These are phyloP conservation scores for Sorex maritimensis DNA, from an alignment of 2,797 vertebrate genomes.

Conservation along the genomic window DNA sequence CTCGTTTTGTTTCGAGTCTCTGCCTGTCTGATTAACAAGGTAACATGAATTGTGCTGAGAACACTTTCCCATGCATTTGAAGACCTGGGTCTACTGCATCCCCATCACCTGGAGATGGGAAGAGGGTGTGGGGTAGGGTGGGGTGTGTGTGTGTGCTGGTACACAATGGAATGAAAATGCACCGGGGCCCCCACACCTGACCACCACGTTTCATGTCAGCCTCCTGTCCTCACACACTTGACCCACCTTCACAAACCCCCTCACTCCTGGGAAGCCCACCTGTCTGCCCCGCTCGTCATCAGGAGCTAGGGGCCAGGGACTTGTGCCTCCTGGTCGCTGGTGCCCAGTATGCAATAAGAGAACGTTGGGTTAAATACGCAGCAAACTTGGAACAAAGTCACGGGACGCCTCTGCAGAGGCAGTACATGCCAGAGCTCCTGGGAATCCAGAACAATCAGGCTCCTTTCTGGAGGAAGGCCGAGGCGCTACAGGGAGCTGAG, in stretches of 20 bases:
- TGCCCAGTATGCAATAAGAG: not conserved
- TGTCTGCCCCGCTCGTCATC: not conserved
- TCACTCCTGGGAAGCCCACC: not conserved
- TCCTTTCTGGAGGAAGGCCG: not conserved
- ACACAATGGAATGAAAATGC: not conserved
- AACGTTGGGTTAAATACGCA: not conserved
- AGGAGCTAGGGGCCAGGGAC: not conserved
- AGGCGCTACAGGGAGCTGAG: not conserved
- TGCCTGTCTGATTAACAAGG: not conserved
- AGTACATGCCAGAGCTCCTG: not conserved
- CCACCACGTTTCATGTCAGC: not conserved
- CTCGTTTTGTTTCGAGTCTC: not conserved
- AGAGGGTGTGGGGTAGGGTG: not conserved
- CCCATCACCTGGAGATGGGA: not conserved
- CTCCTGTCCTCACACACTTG: not conserved
- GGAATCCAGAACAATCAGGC: not conserved
- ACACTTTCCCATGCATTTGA: not conserved
- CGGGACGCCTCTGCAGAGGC: not conserved
- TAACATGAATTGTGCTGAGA: not conserved
- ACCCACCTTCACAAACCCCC: not conserved
- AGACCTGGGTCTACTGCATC: fast-evolving
- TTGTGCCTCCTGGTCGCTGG: not conserved
- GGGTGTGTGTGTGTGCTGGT: no score
- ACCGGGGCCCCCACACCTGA: not conserved
- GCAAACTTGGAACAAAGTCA: not conserved